Base-by-base conservation (phyloP, 2,113 vertebrate genomes). In the Girardinichthys multiradiatus region DNA sequence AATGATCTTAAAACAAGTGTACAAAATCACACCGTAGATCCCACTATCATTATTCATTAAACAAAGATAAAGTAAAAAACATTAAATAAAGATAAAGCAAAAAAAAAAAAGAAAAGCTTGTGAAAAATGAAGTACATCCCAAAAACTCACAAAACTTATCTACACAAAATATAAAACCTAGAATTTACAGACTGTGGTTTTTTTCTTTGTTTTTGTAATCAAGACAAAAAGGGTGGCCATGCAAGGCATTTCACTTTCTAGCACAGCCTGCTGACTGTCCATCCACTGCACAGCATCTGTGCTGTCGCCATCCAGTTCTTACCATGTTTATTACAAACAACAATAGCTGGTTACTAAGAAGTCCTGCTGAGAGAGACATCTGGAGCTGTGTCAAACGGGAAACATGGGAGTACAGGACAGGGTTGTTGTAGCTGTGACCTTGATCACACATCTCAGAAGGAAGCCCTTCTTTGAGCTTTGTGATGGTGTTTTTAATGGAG, bases 281-380 rank as follows among this genome's bases (percentile, higher is more conserved):
- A 54, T 71, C 82, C 35, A 54, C 71, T 71, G 74, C 69, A 71
- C 72, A 74, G 82, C 75, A 45, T 79, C 66, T 73, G 70, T 72
- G 72, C 80, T 83, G 75, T 85, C 10, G 63, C 70, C 77, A 84
- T 90, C 89, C 89, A 87, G 86, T 65, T n/a, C 33, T 33, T 68
- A 57, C 65, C 57, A 31, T 76, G 77, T 81, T 80, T 74, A 71
- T 75, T 77, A 82, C 84, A 78, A 91, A 70, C 64, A 54, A 65
- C 1, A 30, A 62, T 67, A 54, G 57, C 70, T 54, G 57, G 72
- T 82, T 84, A 74, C 74, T 66, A 69, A 54, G 80, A 81, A 75
- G 42, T 86, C 87, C 82, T 79, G 59, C 84, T 78, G 89, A 84
- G 82, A 82, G 64, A 78, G 81, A 92, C 89, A 92, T 90, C 87